These are phyloP conservation scores for Lucilia sericata DNA, from an alignment of 1,140 invertebrate genomes.

Conservation along the genomic window DNA sequence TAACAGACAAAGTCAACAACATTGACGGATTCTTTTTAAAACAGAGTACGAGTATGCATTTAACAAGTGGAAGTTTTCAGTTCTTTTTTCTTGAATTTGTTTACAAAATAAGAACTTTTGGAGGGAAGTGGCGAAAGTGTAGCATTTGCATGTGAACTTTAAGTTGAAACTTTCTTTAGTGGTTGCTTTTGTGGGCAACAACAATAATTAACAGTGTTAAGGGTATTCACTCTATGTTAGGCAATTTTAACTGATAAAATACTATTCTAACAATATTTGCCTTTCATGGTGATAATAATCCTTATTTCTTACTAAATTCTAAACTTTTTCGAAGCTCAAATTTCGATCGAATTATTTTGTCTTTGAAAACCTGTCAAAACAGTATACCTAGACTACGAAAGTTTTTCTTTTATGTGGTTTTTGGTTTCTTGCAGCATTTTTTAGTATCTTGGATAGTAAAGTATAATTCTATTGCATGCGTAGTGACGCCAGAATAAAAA, in stretches of 20 bases:
- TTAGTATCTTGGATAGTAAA: neutral
- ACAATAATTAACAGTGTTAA: too few relatives aligned
- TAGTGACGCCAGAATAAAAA: constrained; percentile 7
- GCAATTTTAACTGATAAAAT: too few relatives aligned
- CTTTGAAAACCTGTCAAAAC: too few relatives aligned
- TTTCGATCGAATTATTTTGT: too few relatives aligned
- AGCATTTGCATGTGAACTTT: neutral
- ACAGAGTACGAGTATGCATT: neutral
- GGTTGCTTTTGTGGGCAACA: too few relatives aligned
- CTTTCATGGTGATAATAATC: too few relatives aligned
- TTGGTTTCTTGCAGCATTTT: neutral
- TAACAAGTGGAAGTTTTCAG: too few relatives aligned
- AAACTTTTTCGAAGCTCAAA: too few relatives aligned
- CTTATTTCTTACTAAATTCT: too few relatives aligned
- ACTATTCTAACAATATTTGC: too few relatives aligned
- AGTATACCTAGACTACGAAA: too few relatives aligned
- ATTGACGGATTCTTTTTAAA: neutral
- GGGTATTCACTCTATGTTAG: too few relatives aligned
- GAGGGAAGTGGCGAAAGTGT: neutral
- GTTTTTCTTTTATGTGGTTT: neutral
- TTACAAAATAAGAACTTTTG: neutral
- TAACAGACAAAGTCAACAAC: neutral
- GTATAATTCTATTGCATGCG: constrained; percentile 2
- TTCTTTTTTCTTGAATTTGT: neutral
- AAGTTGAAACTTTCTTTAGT: neutral